Conservation (phyloP, 2,113 vertebrate species). For the Zosterops japonicus region DNA sequence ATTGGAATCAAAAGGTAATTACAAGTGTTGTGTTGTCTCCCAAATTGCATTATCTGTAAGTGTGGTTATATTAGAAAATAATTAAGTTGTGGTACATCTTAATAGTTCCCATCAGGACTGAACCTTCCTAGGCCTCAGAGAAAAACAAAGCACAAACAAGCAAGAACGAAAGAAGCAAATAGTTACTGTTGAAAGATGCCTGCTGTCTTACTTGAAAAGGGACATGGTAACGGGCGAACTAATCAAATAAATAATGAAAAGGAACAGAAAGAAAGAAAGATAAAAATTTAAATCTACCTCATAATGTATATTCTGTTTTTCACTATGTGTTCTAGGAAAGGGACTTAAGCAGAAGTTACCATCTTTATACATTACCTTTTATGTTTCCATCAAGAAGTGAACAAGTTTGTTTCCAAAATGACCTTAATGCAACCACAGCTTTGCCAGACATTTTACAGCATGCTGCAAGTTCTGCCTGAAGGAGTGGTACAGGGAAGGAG, state of each 20-base stretch:
- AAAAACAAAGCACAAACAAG: background rate
- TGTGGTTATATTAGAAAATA: background rate
- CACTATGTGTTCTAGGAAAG: background rate
- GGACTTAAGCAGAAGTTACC: background rate
- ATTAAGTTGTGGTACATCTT: background rate
- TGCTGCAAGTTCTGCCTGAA: background rate
- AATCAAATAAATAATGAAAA: background rate
- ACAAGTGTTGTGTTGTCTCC: background rate
- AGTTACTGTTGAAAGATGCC: background rate
- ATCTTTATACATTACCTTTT: background rate
- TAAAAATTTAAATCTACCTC: background rate
- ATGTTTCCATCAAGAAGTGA: background rate
- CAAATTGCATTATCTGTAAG: background rate
- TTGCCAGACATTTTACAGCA: fast-evolving
- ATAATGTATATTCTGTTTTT: background rate
- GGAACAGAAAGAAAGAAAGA: background rate
- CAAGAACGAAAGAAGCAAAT: background rate
- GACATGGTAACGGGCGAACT: background rate
- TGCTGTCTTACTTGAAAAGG: background rate
- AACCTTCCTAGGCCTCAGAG: background rate
- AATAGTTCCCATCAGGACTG: background rate
- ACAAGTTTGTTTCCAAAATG: background rate
- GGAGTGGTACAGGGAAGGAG: background rate
- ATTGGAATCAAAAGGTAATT: background rate
- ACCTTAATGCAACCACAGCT: background rate